phyloP scores from a whole-genome alignment of 2,113 vertebrate species.

The Hippocampus barbouri region DNA sequence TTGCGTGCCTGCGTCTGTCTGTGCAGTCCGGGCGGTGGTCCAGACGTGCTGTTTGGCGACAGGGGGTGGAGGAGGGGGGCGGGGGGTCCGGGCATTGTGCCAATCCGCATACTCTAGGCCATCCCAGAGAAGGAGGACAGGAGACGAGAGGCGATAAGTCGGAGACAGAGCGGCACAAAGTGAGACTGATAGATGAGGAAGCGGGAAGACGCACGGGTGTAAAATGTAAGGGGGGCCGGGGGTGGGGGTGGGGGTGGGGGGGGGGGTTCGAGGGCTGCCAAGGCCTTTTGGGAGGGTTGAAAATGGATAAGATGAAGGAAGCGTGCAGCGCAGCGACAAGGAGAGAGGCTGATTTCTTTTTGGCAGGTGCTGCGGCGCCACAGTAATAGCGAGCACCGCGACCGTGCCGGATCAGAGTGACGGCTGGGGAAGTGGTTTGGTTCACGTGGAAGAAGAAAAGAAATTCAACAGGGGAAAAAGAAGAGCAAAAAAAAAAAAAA shows the following conservation, averaged over 20 bases:
- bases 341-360: no score
- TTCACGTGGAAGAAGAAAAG: no score
- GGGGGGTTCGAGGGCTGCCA: not conserved
- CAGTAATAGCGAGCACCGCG: no score
- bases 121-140: not conserved
- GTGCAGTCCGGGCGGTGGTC: constrained; percentile 50
- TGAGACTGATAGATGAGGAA: not conserved
- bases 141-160: not conserved
- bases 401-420: no score
- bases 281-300: no score
- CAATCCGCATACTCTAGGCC: constrained; percentile 29
- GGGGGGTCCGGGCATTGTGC: constrained; percentile 42
- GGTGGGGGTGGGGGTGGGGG: no score
- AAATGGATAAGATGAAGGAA: no score
- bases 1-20: constrained; percentile 21
- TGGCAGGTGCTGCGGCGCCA: no score
- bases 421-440: no score
- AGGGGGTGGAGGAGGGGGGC: constrained; percentile 26
- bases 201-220: not conserved
- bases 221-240: not conserved
- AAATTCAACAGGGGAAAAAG: no score
- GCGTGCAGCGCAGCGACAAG: no score
- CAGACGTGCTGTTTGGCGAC: constrained; percentile 57
- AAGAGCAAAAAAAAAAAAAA: no score
- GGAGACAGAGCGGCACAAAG: constrained; percentile 24